Evolutionary conservation across 2,888 invertebrate species (phyloP).

Genomic region (Cantharis rustica): DNA sequence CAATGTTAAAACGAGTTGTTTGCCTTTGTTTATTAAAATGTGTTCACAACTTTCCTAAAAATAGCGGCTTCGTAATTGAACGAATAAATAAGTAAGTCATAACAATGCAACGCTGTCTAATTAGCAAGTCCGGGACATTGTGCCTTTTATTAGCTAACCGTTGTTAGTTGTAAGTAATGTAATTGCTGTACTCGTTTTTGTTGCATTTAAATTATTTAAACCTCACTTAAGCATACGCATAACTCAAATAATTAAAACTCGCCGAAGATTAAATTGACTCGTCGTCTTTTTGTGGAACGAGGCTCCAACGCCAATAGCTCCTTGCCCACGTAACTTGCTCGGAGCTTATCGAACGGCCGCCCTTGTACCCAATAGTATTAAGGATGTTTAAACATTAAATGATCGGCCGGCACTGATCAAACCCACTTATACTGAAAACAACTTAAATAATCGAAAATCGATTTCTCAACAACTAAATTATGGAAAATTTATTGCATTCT

Average conservation of each 20-base stretch:
- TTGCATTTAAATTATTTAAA: conserved; percentile 13
- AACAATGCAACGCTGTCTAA: conserved; percentile 35
- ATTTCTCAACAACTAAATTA: neutral
- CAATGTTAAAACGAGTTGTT: conserved; percentile 24
- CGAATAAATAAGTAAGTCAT: conserved; percentile 29
- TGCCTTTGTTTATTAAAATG: conserved; percentile 18
- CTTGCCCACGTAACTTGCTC: neutral
- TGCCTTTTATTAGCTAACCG: conserved; percentile 37
- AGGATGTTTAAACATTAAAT: neutral
- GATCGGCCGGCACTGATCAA: neutral
- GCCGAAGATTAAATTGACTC: neutral
- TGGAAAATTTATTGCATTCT: neutral
- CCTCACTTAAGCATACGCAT: neutral
- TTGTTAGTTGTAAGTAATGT: conserved; percentile 23
- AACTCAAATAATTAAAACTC: neutral
- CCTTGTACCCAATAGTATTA: neutral
- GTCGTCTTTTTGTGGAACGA: neutral
- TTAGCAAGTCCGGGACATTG: conserved; percentile 36
- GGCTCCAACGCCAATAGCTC: neutral
- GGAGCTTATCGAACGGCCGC: neutral
- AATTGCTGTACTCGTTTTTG: conserved; percentile 26
- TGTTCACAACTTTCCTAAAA: conserved; percentile 28
- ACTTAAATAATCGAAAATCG: neutral
- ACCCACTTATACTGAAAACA: neutral
- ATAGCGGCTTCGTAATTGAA: conserved; percentile 29